Conservation (phyloP, 1,140 invertebrate genomes). For the Drosophila biarmipes region DNA sequence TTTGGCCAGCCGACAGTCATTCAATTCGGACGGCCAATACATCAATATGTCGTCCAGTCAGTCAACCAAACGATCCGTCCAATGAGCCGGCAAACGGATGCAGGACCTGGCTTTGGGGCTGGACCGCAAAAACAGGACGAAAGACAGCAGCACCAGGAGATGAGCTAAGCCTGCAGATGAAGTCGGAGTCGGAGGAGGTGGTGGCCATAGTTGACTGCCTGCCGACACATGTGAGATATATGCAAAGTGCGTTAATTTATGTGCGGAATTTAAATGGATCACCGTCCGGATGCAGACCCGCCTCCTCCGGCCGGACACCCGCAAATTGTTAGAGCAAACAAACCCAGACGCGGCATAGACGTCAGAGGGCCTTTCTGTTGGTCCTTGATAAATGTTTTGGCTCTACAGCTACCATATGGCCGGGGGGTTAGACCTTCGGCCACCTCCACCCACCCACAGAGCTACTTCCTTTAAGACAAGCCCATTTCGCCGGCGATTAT, state of each 20-base stretch:
- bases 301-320: constrained; percentile 33
- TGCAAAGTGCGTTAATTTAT: constrained; percentile 66
- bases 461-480: constrained; percentile 21
- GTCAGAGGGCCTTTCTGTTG: constrained; percentile 25
- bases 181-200: not conserved
- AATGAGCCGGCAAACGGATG: constrained; percentile 68
- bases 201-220: constrained; percentile 36
- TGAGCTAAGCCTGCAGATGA: not conserved
- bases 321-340: constrained; percentile 70
- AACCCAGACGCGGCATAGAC: constrained; percentile 17
- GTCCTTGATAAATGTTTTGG: constrained; percentile 71
- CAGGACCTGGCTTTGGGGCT: constrained; percentile 39
- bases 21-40: constrained; percentile 73
- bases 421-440: not conserved
- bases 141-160: not conserved
- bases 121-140: constrained; percentile 24
- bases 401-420: constrained; percentile 19
- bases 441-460: not conserved
- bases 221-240: constrained; percentile 45
- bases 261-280: constrained; percentile 80
- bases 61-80: constrained; percentile 57
- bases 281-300: constrained; percentile 24
- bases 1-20: constrained; percentile 59
- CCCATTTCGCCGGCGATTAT: constrained; percentile 60
- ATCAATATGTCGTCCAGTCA: constrained; percentile 75